Evolutionary conservation across 1,140 invertebrate species (phyloP), one percentile per base, ranked within the genome.

Genomic region (Callitettix versicolor): DNA sequence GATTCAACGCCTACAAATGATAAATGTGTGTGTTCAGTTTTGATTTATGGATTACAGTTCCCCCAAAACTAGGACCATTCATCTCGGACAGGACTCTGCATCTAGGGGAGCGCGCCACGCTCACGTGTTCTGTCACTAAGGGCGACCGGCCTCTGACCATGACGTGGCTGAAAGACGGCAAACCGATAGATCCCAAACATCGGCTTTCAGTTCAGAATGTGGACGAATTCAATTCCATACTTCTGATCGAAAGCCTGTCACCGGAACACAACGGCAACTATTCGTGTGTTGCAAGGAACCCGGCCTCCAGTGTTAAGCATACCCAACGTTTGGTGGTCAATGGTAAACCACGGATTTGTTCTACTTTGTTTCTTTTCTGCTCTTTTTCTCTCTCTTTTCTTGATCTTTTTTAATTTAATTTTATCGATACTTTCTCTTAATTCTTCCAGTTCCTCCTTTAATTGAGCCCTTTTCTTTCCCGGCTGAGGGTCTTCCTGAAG

Each of bases 381-480:
- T 26, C 56, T 56, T 54, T 57, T 46, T 59, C 52, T 57, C 33
- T 59, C 40, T 58, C 30, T 53, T 30, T 30, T 30, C 26, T 30
- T 30, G 24, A 30, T 57, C 44, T 41, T 52, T 56, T 42, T 54
- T 40, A 17, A 30, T 30, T 20, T 57, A 33, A 40, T 56, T 59
- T 30, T 30, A 30, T 30, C 26, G 26, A 30, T 30, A 30, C 26
- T 30, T 30, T 30, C 26, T 30, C 26, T 52, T 53, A 40, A 53
- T 53, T 56, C 40, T 48, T 58, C 21, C 81, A 87, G 84, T 86
- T 79, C 83, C 84, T 73, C 84, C 84, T 74, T 83, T 82, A 75
- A 85, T 87, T 78, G 83, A 85, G 77, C 83, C 84, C 72, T 87
- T 87, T 79, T 79, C 75, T 74, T 86, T 86, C 75, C 83, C 85